Conservation (phyloP, 2,888 invertebrate species). For the Leistus spinibarbis region DNA sequence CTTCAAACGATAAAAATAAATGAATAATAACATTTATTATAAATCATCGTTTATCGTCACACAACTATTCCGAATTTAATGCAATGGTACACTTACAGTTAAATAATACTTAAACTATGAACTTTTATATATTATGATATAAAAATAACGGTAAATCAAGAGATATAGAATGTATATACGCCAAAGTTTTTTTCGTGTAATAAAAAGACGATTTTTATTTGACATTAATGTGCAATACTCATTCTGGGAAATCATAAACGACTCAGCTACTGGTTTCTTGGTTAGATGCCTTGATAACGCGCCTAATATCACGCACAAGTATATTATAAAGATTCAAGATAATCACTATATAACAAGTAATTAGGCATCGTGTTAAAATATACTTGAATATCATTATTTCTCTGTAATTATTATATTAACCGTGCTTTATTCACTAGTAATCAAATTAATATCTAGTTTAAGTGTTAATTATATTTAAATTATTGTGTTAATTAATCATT, state of each 20-base stretch:
- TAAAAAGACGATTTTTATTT: neutral
- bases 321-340: neutral
- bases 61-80: too few species aligned
- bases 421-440: neutral
- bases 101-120: too few species aligned
- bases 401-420: neutral
- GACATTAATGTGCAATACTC: neutral
- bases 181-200: too few species aligned
- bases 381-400: neutral
- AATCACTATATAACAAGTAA: neutral
- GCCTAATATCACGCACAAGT: neutral
- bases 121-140: too few species aligned
- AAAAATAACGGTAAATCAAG: neutral
- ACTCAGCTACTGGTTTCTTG: neutral
- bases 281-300: neutral
- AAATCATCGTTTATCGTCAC: too few species aligned
- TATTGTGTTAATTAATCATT: too few species aligned
- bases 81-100: too few species aligned
- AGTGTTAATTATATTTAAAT: neutral
- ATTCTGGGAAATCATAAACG: neutral
- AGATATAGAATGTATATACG: too few species aligned
- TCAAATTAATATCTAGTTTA: neutral
- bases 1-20: too few species aligned
- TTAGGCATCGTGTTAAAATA: neutral
- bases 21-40: too few species aligned